Base-by-base conservation (phyloP, 1,140 invertebrate species). In the Solenopsis fugax region DNA sequence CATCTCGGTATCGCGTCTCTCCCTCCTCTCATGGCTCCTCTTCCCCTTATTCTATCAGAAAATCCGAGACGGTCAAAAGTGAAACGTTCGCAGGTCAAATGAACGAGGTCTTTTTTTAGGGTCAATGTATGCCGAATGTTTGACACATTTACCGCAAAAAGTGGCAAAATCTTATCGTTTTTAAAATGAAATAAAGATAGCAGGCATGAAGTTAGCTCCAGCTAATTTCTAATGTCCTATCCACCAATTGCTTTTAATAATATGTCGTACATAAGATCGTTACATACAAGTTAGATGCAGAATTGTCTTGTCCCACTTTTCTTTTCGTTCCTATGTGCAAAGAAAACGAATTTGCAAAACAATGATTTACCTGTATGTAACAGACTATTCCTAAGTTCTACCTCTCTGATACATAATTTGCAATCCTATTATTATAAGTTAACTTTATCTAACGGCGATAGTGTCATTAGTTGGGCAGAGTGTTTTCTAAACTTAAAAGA, bases 141-240 rank as follows among this genome's bases (percentile, higher is more conserved):
- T 78, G 29, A 52, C 7, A 48, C 34, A 12, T 37, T 67, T 67
- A 54, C 21, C 41, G 10, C 2, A 82, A 69, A 69, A 81, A 81
- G 5, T 41, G 1, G 16, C 2, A 1, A 56, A 2, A 29, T 71
- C 7, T 45, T 6, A 37, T 52, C 5, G 34, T 67, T 65, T 60
- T 4, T 6, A 37, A 29, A 29, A 37, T n/a, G 4, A 29, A 62
- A 12, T 45, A 48, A 18, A 21, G 5, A 18, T 9, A 45, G 18
- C 18, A 37, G 7, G 0, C 13, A 52, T 21, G 18, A 45, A 76
- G 54, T 73, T 54, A 16, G n/a, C 13, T 76, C 7, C 41, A 29
- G 37, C 16, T 13, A 12, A 45, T 76, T 76, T 45, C 54, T 24
- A 41, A 16, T 64, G 18, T 67, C n/a, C 18, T 10, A 50, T 72